Percentiles rank a stretch among this genome's conserved stretches.
phyloP scores from a whole-genome alignment of 2,888 invertebrate species.

The Drosophila limbata region DNA sequence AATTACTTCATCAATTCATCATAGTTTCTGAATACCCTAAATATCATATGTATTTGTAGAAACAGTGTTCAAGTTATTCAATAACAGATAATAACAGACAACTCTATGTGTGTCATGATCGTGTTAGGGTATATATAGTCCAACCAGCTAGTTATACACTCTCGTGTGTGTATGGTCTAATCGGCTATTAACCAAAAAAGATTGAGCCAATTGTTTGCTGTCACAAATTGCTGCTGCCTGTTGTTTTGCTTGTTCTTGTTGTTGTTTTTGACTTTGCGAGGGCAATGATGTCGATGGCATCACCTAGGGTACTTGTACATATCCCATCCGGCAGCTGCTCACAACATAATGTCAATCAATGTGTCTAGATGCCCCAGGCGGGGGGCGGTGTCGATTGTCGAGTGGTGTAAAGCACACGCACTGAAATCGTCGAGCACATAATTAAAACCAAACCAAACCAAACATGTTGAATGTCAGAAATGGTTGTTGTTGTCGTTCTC shows the following conservation, averaged over 20 bases:
- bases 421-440: constrained; percentile 43
- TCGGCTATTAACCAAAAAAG: constrained; percentile 11
- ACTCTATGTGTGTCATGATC: background rate
- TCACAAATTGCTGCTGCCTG: background rate
- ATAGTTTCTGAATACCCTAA: no score
- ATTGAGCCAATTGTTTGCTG: constrained; percentile 4
- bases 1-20: no score
- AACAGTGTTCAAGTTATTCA: no score
- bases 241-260: background rate
- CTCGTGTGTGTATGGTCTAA: constrained; percentile 1
- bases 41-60: no score
- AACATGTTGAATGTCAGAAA: constrained; percentile 29
- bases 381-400: constrained; percentile 43
- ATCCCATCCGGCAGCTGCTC: constrained; percentile 61
- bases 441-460: constrained; percentile 42
- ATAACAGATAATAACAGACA: background rate
- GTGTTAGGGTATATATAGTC: constrained; percentile 4
- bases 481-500: constrained; percentile 15
- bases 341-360: constrained; percentile 70
- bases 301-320: constrained; percentile 3
- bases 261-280: background rate
- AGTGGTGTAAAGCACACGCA: constrained; percentile 29
- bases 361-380: constrained; percentile 29
- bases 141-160: background rate
- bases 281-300: constrained; percentile 23